Base-by-base conservation (phyloP, 1,140 invertebrate genomes). In the Achroia grisella region DNA sequence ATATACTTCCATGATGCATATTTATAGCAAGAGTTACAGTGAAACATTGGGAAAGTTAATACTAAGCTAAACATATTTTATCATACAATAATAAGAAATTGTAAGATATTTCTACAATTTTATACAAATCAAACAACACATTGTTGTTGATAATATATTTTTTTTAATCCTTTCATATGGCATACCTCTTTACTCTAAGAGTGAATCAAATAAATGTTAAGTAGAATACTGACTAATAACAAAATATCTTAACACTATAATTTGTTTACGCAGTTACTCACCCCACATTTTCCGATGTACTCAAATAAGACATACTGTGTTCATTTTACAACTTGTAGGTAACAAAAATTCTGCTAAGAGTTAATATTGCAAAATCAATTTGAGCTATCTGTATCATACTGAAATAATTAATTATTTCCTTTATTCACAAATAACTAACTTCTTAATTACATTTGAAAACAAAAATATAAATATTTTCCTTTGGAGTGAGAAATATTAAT, bases 221-320 rank as follows among this genome's bases (percentile, higher is more conserved):
- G n/a, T n/a, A n/a, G n/a, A n/a, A n/a, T n/a, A n/a, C n/a, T n/a
- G n/a, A n/a, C n/a, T n/a, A n/a, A n/a, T n/a, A n/a, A n/a, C n/a
- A n/a, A n/a, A n/a, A n/a, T n/a, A n/a, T n/a, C n/a, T n/a, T n/a
- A n/a, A n/a, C n/a, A 39, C 34, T 40, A 36, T 41, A n/a, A 41
- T 3, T 23, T 23, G 17, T 23, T 35, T 11, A 32, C n/a, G n/a
- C n/a, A n/a, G n/a, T n/a, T 4, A 32, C 9, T 73, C 55, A 87
- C 83, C 81, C 83, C 63, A 86, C 80, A 82, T 86, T 87, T 81
- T 81, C 81, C 56, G 86, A 71, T 63, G 83, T 63, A 67, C 86
- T 86, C 83, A 87, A 78, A 82, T 75, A 86, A 71, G 84, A 87
- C 85, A 87, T 87, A 60, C 44, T 86, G 75, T 61, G 62, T 70